Base-by-base conservation (phyloP, 1,140 invertebrate species). In the Caerostris extrusa region DNA sequence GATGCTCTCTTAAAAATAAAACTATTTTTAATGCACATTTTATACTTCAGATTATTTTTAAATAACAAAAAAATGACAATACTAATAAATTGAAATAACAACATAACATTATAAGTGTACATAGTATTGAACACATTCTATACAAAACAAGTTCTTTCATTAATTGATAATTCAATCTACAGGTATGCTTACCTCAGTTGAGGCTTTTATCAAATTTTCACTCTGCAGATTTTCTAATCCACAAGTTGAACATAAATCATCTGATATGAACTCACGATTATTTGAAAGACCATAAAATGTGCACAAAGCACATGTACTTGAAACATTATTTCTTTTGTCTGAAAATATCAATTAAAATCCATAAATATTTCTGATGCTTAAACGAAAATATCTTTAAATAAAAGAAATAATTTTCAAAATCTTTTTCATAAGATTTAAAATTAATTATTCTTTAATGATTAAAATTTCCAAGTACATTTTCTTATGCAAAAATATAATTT, bases 221-320 rank as follows among this genome's bases (percentile, higher is more conserved):
- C 67, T 90, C 14, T 77, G 53, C 10, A 57, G 1, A 7, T 71
- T 34, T 6, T 71, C 60, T n/a, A 90, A 34, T 77, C 88, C 88
- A 90, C 88, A 90, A 55, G 69, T 34, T 77, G 88, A 55, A 58
- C 88, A 90, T 10, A 19, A 10, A 57, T 53, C 10, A 57, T 56
- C 77, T 14, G 8, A 77, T 77, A 12, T 90, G 7, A 58, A 67
- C 50, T 64, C 10, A 12, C 17, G 8, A 56, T 7, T 34, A 58
- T 60, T 19, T 10, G 5, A n/a, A 7, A 60, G 17, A 58, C n/a
- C n/a, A 60, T 58, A 60, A 10, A 6, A 19, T 34, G 17, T 7
- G 53, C 88, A 90, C 12, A 90, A 8, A 58, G 8, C 53, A 77
- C 88, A 90, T 8, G 4, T 12, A 14, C 3, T 3, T 0, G 67